Evolutionary conservation across 2,113 vertebrate genomes (phyloP).

Genomic region (Cricetomys ansorgei): DNA sequence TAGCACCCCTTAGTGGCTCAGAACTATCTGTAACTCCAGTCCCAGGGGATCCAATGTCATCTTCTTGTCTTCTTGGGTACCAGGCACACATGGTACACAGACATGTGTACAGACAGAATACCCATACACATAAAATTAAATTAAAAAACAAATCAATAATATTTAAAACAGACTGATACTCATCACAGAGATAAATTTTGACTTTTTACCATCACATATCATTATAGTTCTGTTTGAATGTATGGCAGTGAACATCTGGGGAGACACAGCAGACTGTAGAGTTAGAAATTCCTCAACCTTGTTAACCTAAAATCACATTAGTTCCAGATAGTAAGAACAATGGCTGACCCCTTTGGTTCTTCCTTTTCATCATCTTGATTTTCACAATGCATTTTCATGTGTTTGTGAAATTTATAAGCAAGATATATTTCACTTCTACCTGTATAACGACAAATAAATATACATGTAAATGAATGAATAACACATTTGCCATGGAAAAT

Average conservation of each 20-base stretch:
- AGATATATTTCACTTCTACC: slow-evolving; percentile 11
- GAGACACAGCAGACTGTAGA: background rate
- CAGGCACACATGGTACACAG: background rate
- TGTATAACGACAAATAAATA: background rate
- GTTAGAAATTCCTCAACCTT: slow-evolving; percentile 41
- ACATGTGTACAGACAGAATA: background rate
- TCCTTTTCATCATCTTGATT: slow-evolving; percentile 1
- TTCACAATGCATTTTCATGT: slow-evolving; percentile 32
- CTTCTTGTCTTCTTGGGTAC: background rate
- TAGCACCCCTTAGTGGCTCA: background rate
- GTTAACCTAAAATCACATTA: background rate
- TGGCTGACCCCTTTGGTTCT: background rate
- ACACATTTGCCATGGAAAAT: background rate
- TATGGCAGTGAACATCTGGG: background rate
- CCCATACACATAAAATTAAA: background rate
- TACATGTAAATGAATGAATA: background rate
- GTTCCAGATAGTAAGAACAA: slow-evolving; percentile 35
- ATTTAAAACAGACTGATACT: background rate
- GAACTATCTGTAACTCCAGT: background rate
- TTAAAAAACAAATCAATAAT: background rate
- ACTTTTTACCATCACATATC: background rate
- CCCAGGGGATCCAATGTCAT: background rate
- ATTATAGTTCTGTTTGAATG: background rate
- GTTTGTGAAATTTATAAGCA: slow-evolving; percentile 7
- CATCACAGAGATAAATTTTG: slow-evolving; percentile 16